Conservation (phyloP, 2,888 invertebrate genomes). For the Orchesellides sinensis region DNA sequence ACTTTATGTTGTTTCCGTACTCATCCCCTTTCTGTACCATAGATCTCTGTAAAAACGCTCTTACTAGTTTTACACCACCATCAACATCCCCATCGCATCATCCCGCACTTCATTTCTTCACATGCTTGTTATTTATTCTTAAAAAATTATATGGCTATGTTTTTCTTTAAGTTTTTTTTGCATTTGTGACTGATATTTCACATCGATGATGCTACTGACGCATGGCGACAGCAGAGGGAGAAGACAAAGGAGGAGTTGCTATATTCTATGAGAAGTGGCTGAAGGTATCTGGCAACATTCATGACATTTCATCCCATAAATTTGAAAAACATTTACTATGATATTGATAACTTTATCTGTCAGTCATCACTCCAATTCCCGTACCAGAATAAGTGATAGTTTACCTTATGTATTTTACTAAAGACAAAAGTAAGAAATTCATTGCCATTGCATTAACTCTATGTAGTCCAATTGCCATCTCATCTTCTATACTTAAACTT, state of each 20-base stretch:
- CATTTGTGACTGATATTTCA: constrained; percentile 10
- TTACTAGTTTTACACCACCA: constrained; percentile 5
- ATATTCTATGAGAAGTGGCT: not conserved
- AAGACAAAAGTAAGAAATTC: constrained; percentile 12
- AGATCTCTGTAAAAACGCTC: constrained; percentile 48
- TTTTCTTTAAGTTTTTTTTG: constrained; percentile 18
- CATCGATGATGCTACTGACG: not conserved
- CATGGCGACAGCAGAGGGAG: not conserved
- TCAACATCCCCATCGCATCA: not conserved
- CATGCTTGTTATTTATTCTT: constrained; percentile 10
- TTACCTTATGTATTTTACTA: not conserved
- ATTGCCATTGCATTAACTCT: constrained; percentile 30
- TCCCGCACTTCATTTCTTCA: constrained; percentile 37
- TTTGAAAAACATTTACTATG: constrained; percentile 42
- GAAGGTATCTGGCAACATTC: constrained; percentile 42
- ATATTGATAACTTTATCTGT: constrained; percentile 33
- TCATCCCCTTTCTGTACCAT: constrained; percentile 24
- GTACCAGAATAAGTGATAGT: not conserved
- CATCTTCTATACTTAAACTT: constrained; percentile 44
- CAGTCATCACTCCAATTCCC: not conserved
- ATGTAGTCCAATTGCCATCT: constrained; percentile 50
- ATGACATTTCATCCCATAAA: constrained; percentile 57
- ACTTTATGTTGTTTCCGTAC: constrained; percentile 46
- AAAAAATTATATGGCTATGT: constrained; percentile 18
- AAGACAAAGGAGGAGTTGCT: not conserved